phyloP scores from a whole-genome alignment of 1,140 invertebrate genomes.

The Schmidtea mediterranea region DNA sequence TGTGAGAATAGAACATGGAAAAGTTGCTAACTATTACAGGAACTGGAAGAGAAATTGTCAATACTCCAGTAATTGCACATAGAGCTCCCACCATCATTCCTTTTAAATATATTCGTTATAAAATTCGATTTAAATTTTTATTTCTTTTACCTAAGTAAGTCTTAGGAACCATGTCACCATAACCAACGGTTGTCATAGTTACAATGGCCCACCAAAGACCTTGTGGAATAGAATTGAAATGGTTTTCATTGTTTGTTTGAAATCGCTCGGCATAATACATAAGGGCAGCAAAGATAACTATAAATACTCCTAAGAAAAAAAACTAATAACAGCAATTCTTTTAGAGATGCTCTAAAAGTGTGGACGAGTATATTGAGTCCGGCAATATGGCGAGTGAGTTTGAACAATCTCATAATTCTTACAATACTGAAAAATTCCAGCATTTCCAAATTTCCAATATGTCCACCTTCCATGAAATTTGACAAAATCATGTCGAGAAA shows the following conservation, averaged over 20 bases:
- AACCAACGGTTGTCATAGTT: constrained; percentile 90
- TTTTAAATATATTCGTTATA: too few species aligned
- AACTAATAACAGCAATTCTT: constrained; percentile 93
- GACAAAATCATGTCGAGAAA: constrained; percentile 93
- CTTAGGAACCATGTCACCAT: constrained; percentile 84
- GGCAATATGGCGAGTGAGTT: constrained; percentile 22
- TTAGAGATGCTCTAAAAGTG: constrained; percentile 94
- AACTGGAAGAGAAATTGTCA: constrained; percentile 66
- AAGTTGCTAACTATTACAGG: constrained; percentile 79
- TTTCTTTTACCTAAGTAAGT: constrained; percentile 77
- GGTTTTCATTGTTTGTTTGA: constrained; percentile 57
- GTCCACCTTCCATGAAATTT: constrained; percentile 41
- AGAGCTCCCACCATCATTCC: constrained; percentile 43
- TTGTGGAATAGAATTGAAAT: constrained; percentile 76
- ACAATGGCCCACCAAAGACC: constrained; percentile 43
- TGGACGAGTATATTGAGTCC: constrained; percentile 34
- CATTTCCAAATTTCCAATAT: constrained; percentile 42
- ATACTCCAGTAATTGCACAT: constrained; percentile 58
- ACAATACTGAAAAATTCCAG: constrained; percentile 27
- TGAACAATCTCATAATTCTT: constrained; percentile 27
- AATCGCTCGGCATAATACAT: constrained; percentile 72
- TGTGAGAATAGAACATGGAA: constrained; percentile 72
- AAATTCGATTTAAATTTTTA: too few species aligned
- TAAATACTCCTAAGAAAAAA: constrained; percentile 93
- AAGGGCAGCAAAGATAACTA: constrained; percentile 85